These are phyloP conservation scores for Struthidea cinerea DNA, from an alignment of 2,113 vertebrate species.

Conservation along the genomic window DNA sequence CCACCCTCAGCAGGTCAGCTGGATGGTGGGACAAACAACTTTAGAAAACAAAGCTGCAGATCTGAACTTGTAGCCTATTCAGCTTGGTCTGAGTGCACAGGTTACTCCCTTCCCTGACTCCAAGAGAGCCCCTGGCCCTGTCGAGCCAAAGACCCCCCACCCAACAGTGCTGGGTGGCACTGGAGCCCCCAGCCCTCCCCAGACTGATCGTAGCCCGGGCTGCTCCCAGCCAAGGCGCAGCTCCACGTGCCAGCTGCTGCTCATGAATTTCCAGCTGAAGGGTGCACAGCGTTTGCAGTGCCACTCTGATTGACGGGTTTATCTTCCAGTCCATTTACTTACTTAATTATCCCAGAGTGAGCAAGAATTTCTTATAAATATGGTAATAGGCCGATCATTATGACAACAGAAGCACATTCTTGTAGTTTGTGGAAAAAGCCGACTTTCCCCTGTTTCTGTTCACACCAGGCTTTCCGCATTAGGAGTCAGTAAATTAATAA, in stretches of 20 bases:
- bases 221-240: fast-evolving
- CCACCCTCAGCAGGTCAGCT: neutral
- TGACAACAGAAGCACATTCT: conserved; percentile 6
- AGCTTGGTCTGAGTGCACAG: fast-evolving
- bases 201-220: fast-evolving
- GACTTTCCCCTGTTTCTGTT: neutral
- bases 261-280: neutral
- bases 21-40: neutral
- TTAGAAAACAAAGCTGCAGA: neutral
- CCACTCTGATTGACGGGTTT: conserved; percentile 11
- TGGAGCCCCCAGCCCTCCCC: fast-evolving
- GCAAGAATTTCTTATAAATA: conserved; percentile 42
- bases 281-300: neutral
- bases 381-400: neutral
- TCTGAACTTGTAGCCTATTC: fast-evolving
- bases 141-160: neutral
- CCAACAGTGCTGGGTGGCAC: fast-evolving
- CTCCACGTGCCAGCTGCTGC: neutral
- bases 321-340: conserved; percentile 49
- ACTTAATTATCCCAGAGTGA: conserved; percentile 43
- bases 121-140: neutral
- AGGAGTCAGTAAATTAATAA: neutral
- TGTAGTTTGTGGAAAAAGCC: neutral
- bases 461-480: neutral
- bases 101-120: neutral